These are phyloP conservation scores for Pammene fasciana DNA, from an alignment of 2,888 invertebrate genomes.

Conservation along the genomic window DNA sequence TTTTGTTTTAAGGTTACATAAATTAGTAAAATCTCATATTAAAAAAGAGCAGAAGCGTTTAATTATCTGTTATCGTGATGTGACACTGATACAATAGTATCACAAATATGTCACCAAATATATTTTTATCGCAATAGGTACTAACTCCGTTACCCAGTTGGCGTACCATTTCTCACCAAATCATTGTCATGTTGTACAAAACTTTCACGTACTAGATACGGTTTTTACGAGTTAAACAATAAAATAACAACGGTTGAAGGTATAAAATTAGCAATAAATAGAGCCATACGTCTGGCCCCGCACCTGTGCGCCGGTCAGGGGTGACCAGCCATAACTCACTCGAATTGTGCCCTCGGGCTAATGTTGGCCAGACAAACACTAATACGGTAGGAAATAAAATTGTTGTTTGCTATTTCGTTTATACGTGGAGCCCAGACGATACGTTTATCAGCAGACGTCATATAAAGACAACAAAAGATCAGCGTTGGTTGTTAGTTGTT, in stretches of 20 bases:
- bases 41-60: too few species aligned
- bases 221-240: constrained; percentile 45
- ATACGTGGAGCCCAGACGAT: background rate
- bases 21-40: too few species aligned
- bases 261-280: constrained; percentile 80
- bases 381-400: constrained; percentile 64
- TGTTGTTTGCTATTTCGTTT: constrained; percentile 49
- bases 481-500: background rate
- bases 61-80: too few species aligned
- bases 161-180: constrained; percentile 1
- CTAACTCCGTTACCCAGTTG: background rate
- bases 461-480: background rate
- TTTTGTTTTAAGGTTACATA: too few species aligned
- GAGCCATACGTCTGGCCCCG: constrained; percentile 63
- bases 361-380: constrained; percentile 65
- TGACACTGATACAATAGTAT: too few species aligned
- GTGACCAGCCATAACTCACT: constrained; percentile 75
- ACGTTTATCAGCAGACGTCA: background rate
- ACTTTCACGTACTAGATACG: constrained; percentile 29
- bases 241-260: constrained; percentile 61
- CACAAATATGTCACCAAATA: too few species aligned
- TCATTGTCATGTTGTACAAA: constrained; percentile 27
- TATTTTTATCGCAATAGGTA: too few species aligned
- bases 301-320: constrained; percentile 72
- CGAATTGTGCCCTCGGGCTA: constrained; percentile 73